Percentiles rank a stretch among this genome's conserved stretches.
These are phyloP conservation scores for Liposcelis brunnea DNA, from an alignment of 2,888 invertebrate species.

Conservation along the genomic window DNA sequence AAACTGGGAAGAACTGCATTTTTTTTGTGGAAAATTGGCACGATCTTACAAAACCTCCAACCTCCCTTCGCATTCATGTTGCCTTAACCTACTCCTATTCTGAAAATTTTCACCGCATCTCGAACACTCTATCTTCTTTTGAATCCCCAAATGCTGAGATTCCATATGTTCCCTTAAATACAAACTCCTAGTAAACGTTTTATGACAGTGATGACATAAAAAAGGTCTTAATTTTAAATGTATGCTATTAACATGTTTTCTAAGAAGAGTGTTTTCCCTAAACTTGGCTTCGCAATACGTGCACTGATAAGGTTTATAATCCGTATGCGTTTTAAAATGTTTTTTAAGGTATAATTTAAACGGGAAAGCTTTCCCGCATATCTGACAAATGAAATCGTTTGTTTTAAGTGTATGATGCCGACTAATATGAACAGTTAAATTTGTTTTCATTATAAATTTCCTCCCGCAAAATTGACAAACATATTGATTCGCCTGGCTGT, in stretches of 20 bases:
- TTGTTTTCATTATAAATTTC: constrained; percentile 7
- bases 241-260: constrained; percentile 5
- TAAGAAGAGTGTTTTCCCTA: constrained; percentile 1
- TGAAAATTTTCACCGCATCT: constrained; percentile 5
- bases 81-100: neutral
- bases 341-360: constrained; percentile 5
- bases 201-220: constrained; percentile 4
- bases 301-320: neutral
- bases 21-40: too few relatives aligned
- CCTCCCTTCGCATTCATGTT: constrained; percentile 6
- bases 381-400: constrained; percentile 6
- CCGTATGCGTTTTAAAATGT: constrained; percentile 7
- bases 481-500: constrained; percentile 6
- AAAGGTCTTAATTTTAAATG: constrained; percentile 4
- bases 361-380: constrained; percentile 8
- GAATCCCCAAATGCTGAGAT: constrained; percentile 6
- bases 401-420: constrained; percentile 5
- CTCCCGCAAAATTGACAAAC: constrained; percentile 7
- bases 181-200: constrained; percentile 2
- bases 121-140: constrained; percentile 3
- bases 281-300: constrained; percentile 2
- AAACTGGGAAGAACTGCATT: too few relatives aligned
- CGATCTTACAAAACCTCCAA: neutral
- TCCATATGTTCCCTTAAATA: constrained; percentile 5
- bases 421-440: constrained; percentile 6